Percentiles rank a stretch among this genome's conserved stretches.
phyloP scores from a whole-genome alignment of 2,888 invertebrate species.

The Ditula angustiorana region DNA sequence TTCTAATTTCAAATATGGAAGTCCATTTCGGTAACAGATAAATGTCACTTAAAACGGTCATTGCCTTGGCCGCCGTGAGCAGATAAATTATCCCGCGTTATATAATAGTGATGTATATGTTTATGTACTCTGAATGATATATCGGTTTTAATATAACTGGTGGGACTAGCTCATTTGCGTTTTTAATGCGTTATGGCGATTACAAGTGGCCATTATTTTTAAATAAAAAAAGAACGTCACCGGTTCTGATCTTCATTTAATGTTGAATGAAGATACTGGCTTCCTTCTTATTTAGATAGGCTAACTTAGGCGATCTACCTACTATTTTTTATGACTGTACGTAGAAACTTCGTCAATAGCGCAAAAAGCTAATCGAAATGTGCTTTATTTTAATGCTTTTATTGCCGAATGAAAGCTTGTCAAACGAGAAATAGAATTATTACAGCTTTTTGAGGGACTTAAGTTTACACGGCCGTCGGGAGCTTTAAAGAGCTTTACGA shows the following conservation, averaged over 20 bases:
- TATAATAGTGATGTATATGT: slow-evolving; percentile 66
- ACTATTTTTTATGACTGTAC: too few species aligned
- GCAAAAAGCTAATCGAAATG: too few species aligned
- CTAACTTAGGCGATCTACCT: too few species aligned
- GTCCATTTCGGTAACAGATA: slow-evolving; percentile 57
- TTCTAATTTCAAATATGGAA: slow-evolving; percentile 50
- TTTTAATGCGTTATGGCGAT: slow-evolving; percentile 73
- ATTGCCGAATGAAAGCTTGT: slow-evolving; percentile 14
- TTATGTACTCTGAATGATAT: slow-evolving; percentile 72
- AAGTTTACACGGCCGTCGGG: slow-evolving; percentile 35
- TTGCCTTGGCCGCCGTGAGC: slow-evolving; percentile 62
- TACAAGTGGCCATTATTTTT: slow-evolving; percentile 71
- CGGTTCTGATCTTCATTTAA: slow-evolving; percentile 44
- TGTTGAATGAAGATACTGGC: not conserved
- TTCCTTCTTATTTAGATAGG: not conserved
- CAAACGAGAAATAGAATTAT: slow-evolving; percentile 13
- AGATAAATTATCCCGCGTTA: slow-evolving; percentile 76
- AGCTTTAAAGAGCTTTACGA: slow-evolving; percentile 27
- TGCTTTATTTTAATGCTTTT: not conserved
- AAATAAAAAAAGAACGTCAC: slow-evolving; percentile 61
- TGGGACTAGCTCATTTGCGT: slow-evolving; percentile 67
- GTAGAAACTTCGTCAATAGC: too few species aligned
- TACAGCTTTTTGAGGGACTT: slow-evolving; percentile 13
- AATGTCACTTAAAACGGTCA: slow-evolving; percentile 68
- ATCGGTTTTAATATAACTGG: slow-evolving; percentile 57